Evolutionary conservation across 2,888 invertebrate species (phyloP), one percentile per base, ranked within the genome.

Genomic region (Arenicola marina): DNA sequence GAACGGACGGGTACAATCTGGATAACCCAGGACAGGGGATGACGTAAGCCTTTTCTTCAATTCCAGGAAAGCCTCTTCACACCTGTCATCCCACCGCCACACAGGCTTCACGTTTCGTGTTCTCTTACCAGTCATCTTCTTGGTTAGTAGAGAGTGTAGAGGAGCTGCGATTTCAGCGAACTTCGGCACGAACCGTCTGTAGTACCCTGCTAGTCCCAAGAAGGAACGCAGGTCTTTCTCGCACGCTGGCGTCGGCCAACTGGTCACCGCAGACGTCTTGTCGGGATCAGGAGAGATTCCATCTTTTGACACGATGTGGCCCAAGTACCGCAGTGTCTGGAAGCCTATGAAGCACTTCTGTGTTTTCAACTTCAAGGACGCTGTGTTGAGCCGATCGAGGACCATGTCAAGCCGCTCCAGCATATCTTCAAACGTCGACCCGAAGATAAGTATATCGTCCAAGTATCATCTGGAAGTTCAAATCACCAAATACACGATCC

Each of bases 151-250:
- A 11, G n/a, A n/a, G n/a, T 65, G 61, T 2, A 73, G 48, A 11
- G 68, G 72, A 21, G 51, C 46, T 1, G 71, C 72, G 3, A 72
- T 65, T 2, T 45, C 34, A 1, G 73, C 46, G 61, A 67, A 75
- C 4, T 38, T 34, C n/a, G 48, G 33, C 0, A 75, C 54, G 58
- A 65, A 75, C 34, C 53, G 21, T 2, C 71, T 11, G 55, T 73
- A 75, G 60, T 73, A 75, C 7, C 55, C 28, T 33, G 66, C 65
- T 15, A 71, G 44, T 0, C 67, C 65, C 2, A 68, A 21, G 59
- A 73, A 73, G 38, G 51, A n/a, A 7, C 66, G 45, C 7, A 72
- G 53, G 24, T 67, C 56, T 11, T 61, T 61, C 4, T 63, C 34
- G 21, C 48, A 59, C 2, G 15, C 58, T 7, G 73, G 69, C 4